Base-by-base conservation (phyloP, 2,888 invertebrate species). In the Pyrgus malvae region DNA sequence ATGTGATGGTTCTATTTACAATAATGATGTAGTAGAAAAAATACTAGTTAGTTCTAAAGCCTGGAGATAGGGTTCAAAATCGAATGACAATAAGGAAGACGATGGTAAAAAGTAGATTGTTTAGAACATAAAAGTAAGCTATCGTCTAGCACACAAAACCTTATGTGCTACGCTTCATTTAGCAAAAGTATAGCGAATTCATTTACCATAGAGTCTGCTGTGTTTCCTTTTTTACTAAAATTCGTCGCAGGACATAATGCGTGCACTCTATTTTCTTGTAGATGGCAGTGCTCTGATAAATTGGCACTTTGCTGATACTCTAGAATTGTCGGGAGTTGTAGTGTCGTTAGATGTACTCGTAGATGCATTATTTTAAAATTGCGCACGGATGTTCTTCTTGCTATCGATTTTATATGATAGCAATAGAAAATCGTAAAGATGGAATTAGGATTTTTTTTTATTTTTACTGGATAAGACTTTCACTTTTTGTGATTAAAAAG, bases 151-250 rank as follows among this genome's bases (percentile, higher is more conserved):
- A 67, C 55, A 72, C 70, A 73, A 72, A 77, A 76, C 73, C 73
- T 79, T 78, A 80, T 76, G 78, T 77, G 72, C 73, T 72, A 70
- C 81, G 89, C 87, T 89, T 87, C 89, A 89, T 89, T 89, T 89
- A 88, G 84, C 85, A 85, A 83, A 84, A 78, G 80, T 83, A 85
- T 85, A 80, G 82, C 89, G 85, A 88, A 87, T 89, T 78, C 79
- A 85, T 85, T 78, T 75, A 73, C 66, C 73, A 68, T 78, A 79
- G 70, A 70, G 77, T 77, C 74, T 72, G 67, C 60, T 61, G 59
- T 53, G 64, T 66, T 68, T 70, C 66, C 72, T 78, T 83, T 86
- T 83, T 85, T 83, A 78, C 77, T 80, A 72, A 61, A 61, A 59
- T 61, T 60, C 56, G 62, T 62, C 53, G 61, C 61, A 59, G 51